phyloP scores from a whole-genome alignment of 1,140 invertebrate species.

The Gonioctena quinquepunctata region DNA sequence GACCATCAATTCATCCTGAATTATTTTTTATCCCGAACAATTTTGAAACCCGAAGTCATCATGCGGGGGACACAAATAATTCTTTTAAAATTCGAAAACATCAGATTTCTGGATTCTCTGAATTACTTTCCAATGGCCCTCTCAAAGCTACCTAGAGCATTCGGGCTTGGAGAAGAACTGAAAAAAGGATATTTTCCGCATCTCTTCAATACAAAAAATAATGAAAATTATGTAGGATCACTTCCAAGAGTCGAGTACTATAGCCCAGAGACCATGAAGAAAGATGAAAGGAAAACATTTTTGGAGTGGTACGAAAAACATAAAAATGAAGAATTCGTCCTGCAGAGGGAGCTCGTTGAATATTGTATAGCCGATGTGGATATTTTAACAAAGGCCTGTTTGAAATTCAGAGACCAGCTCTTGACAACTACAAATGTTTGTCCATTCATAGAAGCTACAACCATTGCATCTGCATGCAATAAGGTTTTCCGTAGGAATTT shows the following conservation, averaged over 20 bases:
- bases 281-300: no score
- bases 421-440: conserved; percentile 12
- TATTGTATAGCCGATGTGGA: conserved; percentile 24
- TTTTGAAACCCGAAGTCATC: background rate
- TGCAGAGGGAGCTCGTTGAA: conserved; percentile 31
- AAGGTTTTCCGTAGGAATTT: conserved; percentile 29
- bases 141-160: conserved; percentile 5
- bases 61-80: background rate
- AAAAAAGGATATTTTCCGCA: conserved; percentile 40
- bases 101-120: background rate
- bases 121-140: background rate
- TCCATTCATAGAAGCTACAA: conserved; percentile 21
- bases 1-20: conserved; percentile 11
- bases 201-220: conserved; percentile 32
- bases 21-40: background rate
- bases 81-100: background rate
- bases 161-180: conserved; percentile 12
- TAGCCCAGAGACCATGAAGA: conserved; percentile 3
- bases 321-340: conserved; percentile 27
- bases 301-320: conserved; percentile 24
- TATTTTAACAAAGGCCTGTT: conserved; percentile 21
- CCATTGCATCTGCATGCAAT: conserved; percentile 21
- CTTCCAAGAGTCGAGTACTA: conserved; percentile 29
- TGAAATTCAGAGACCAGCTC: conserved; percentile 21
- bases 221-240: conserved; percentile 32